Evolutionary conservation across 2,113 vertebrate species (phyloP).

Genomic region (Turdus rufiventris): DNA sequence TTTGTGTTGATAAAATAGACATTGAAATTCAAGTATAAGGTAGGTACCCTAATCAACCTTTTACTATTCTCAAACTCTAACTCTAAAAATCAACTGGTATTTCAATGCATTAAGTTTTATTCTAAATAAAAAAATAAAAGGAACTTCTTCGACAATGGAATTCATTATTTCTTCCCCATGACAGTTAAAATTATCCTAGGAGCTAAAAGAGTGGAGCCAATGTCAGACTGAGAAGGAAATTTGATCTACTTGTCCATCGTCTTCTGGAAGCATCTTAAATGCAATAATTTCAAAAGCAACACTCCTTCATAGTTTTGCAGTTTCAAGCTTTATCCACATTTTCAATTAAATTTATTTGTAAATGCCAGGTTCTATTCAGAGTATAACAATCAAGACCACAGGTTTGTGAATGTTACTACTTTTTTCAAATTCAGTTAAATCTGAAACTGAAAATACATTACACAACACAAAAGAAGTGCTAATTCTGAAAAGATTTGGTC

Average conservation of each 20-base stretch:
- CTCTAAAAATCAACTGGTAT: neutral
- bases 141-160: neutral
- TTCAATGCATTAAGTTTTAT: neutral
- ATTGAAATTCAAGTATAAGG: neutral
- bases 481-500: neutral
- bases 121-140: neutral
- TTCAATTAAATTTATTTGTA: neutral
- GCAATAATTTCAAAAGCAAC: neutral
- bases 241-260: neutral
- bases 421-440: neutral
- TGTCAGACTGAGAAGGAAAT: neutral
- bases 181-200: neutral
- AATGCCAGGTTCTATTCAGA: neutral
- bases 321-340: neutral
- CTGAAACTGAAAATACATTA: neutral
- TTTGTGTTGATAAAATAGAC: neutral
- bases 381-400: neutral
- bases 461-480: neutral
- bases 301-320: neutral
- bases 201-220: accelerated
- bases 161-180: neutral
- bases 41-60: neutral
- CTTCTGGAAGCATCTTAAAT: neutral
- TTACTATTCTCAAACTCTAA: neutral
- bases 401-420: neutral